phyloP scores from a whole-genome alignment of 2,888 invertebrate species.

The Parapristionchus giblindavisi region DNA sequence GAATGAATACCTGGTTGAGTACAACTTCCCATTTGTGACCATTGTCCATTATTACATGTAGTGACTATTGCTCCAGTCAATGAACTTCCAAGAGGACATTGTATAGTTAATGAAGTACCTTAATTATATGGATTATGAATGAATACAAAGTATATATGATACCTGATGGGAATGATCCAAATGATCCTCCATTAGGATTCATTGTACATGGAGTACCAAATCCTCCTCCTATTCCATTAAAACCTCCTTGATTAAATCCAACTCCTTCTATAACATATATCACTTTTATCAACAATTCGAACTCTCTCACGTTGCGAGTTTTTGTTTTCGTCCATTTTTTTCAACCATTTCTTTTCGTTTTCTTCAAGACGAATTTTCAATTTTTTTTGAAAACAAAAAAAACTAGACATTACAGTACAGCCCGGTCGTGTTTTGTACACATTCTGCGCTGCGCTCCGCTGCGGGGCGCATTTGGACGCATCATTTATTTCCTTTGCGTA shows the following conservation, averaged over 20 bases:
- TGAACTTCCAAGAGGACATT: conserved; percentile 19
- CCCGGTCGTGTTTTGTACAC: too few species aligned
- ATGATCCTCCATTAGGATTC: neutral
- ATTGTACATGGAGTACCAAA: conserved; percentile 23
- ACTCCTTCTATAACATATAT: neutral
- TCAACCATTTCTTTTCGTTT: too few species aligned
- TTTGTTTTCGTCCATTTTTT: too few species aligned
- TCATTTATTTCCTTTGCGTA: too few species aligned
- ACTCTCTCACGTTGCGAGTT: too few species aligned
- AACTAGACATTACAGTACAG: too few species aligned
- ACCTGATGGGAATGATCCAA: conserved; percentile 25
- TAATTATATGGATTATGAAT: neutral
- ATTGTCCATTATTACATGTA: conserved; percentile 24
- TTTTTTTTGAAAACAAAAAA: too few species aligned
- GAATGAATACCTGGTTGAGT: conserved; percentile 1
- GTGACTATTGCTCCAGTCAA: neutral
- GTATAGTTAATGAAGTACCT: conserved; percentile 29
- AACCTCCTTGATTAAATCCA: neutral
- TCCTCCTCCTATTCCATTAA: conserved; percentile 2
- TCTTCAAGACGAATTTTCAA: too few species aligned
- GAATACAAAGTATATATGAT: neutral
- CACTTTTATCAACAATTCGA: too few species aligned
- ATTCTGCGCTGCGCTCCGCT: too few species aligned
- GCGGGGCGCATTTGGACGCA: too few species aligned
- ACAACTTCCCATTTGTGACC: conserved; percentile 36